Conservation (phyloP, 1,140 invertebrate genomes). For the Lasioglossum baleicum region DNA sequence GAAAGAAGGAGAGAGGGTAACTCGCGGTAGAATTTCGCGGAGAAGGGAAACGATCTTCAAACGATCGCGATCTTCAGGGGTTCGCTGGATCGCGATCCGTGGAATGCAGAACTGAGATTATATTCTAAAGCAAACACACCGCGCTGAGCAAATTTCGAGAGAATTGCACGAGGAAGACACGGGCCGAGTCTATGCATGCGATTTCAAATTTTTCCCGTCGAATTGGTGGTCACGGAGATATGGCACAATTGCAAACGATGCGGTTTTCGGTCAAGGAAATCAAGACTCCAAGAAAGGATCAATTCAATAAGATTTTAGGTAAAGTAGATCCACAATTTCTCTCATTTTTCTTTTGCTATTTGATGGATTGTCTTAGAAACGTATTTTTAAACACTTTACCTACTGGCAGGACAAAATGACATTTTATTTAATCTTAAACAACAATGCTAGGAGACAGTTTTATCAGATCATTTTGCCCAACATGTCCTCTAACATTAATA, state of each 20-base stretch:
- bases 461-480: too few species aligned
- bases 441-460: too few species aligned
- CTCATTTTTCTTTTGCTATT: background rate
- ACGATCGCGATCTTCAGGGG: background rate
- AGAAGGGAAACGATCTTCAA: background rate
- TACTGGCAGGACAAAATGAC: too few species aligned
- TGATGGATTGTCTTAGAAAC: background rate
- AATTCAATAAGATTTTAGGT: background rate
- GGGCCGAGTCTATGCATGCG: conserved; percentile 23
- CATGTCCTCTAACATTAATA: too few species aligned
- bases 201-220: background rate
- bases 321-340: too few species aligned
- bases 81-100: conserved; percentile 33
- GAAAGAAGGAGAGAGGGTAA: background rate
- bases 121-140: conserved; percentile 29
- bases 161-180: conserved; percentile 26
- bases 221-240: conserved; percentile 46
- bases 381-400: too few species aligned
- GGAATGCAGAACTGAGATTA: conserved; percentile 57
- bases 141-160: background rate
- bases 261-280: conserved; percentile 16
- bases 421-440: too few species aligned
- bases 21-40: background rate
- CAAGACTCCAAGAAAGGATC: background rate
- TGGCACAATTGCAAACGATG: conserved; percentile 59